A percentile compares a stretch with the other conserved stretches of the same genome.
Evolutionary conservation across 2,797 vertebrate genomes (phyloP).

Genomic region (Thripadectes ignobilis): DNA sequence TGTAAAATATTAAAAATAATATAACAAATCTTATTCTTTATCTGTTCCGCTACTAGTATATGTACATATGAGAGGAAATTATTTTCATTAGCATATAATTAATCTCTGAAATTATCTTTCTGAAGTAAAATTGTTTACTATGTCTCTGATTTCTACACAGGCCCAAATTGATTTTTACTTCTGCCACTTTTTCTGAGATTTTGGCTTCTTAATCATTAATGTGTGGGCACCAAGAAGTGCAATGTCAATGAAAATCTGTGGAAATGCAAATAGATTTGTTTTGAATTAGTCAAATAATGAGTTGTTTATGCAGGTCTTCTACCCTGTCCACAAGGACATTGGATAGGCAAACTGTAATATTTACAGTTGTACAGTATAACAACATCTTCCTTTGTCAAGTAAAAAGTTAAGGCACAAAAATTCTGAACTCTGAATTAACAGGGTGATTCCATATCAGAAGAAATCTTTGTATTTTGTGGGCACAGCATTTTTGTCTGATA

Average conservation of each 20-base stretch:
- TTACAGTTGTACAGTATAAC: background rate
- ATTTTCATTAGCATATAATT: background rate
- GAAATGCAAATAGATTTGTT: background rate
- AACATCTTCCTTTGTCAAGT: background rate
- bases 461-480: background rate
- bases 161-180: background rate
- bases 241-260: background rate
- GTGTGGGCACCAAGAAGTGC: background rate
- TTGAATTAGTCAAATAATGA: background rate
- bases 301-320: background rate
- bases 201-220: background rate
- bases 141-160: background rate
- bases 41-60: background rate
- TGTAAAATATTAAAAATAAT: background rate
- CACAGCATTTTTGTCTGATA: background rate
- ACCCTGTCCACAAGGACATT: background rate
- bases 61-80: background rate
- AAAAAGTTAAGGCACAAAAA: background rate
- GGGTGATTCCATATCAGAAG: background rate
- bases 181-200: background rate
- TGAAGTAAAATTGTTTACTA: background rate
- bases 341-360: background rate
- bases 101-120: background rate
- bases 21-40: background rate
- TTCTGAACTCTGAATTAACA: background rate